Base-by-base conservation (phyloP, 2,113 vertebrate species). In the Zingel zingel region DNA sequence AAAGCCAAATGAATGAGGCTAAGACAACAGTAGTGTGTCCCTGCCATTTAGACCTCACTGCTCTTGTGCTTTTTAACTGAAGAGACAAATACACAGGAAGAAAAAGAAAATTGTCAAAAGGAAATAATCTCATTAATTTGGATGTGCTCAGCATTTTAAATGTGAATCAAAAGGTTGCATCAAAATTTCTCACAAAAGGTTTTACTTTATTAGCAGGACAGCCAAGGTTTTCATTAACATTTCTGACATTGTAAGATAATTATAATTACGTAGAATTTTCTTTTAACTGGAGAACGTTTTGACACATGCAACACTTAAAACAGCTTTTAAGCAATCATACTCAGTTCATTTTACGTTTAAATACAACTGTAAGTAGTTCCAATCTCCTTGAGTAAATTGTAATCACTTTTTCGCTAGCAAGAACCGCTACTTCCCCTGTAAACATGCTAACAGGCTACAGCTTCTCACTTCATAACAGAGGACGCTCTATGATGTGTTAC, bases 41-140 rank as follows among this genome's bases (percentile, higher is more conserved):
- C n/a, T 25, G 30, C 2, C 30, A 23, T 74, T 80, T 59, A 73
- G 45, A 71, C 30, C 57, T 77, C 54, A 33, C 23, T 45, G 36
- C 23, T 63, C 48, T 25, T n/a, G 6, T 45, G 58, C 53, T 50
- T 77, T 63, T 73, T 50, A 71, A 50, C 13, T 15, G 36, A 53
- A 61, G 10, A 5, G 21, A 12, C 59, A 57, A 61, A 77, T 53
- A 65, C 19, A 61, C 39, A 30, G 10, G 18, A 67, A 50, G 66
- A 73, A 39, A 65, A 78, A 51, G 39, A 63, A 82, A 58, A 77
- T n/a, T 67, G 65, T 70, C 71, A 78, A 45, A 70, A 73, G 15
- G n/a, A 86, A 83, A 81, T 70, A 50, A 81, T 88, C 63, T 84
- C 63, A 81, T 88, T 86, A 54, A 79, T 66, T 75, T 82, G 53